Percentiles rank a stretch among this genome's conserved stretches.
These are phyloP conservation scores for Venturia canescens DNA, from an alignment of 1,140 invertebrate species.

Conservation along the genomic window DNA sequence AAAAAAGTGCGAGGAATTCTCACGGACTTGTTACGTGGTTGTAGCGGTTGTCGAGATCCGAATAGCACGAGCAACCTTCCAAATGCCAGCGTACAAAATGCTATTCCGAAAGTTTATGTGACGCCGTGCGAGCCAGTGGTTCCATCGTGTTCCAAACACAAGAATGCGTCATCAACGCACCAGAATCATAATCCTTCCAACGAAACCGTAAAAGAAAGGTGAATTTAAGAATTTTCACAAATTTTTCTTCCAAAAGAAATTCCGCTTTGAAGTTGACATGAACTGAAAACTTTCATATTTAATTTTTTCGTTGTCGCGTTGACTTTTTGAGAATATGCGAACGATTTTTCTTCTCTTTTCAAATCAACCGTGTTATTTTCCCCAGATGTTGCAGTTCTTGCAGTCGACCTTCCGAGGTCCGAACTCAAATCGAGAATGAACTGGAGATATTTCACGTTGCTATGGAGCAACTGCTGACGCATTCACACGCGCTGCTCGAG, in stretches of 20 bases:
- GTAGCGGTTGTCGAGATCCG: conserved; percentile 65
- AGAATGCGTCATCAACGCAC: neutral
- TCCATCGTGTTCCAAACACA: conserved; percentile 23
- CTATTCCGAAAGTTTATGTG: conserved; percentile 59
- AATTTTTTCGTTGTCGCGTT: no score
- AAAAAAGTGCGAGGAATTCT: conserved; percentile 67
- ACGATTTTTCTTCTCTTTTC: neutral
- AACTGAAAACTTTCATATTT: no score
- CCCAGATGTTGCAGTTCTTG: conserved; percentile 62
- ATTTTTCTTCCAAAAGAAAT: neutral
- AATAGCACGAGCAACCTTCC: conserved; percentile 45
- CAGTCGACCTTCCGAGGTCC: conserved; percentile 51
- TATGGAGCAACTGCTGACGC: conserved; percentile 65
- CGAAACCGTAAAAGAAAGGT: conserved; percentile 61
- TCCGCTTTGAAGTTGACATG: neutral
- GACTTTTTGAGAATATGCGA: no score
- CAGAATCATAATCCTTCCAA: conserved; percentile 47
- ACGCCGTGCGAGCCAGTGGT: conserved; percentile 49
- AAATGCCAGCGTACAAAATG: conserved; percentile 45
- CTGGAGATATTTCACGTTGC: conserved; percentile 64
- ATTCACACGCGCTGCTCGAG: conserved; percentile 64
- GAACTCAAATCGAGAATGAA: conserved; percentile 62
- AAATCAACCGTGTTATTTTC: conserved; percentile 10
- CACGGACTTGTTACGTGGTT: conserved; percentile 69
- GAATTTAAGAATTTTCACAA: conserved; percentile 44